These are phyloP conservation scores for Drosophila pseudoananassae DNA, from an alignment of 1,140 invertebrate genomes.

Conservation along the genomic window DNA sequence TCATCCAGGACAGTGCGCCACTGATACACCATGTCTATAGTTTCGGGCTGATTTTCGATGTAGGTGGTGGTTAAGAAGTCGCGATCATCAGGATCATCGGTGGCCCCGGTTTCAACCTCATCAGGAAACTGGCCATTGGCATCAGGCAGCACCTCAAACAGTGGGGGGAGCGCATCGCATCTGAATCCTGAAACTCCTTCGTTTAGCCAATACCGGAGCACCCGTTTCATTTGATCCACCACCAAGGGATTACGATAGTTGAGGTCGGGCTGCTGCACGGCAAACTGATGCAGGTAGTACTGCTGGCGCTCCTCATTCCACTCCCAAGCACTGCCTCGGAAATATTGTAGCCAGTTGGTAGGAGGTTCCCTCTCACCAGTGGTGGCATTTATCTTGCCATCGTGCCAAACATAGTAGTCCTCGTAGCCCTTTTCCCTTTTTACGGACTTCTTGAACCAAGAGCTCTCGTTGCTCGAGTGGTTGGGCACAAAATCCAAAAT, in stretches of 20 bases:
- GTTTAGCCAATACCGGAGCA: constrained; percentile 90
- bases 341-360: constrained; percentile 88
- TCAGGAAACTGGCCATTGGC: constrained; percentile 85
- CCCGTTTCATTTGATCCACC: constrained; percentile 84
- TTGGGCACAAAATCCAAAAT: constrained; percentile 86
- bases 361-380: constrained; percentile 80
- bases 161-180: constrained; percentile 86
- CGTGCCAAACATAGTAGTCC: constrained; percentile 90
- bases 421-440: constrained; percentile 85
- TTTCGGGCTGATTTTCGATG: constrained; percentile 85
- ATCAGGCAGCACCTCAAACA: constrained; percentile 85
- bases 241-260: constrained; percentile 88
- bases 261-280: constrained; percentile 88
- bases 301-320: constrained; percentile 86
- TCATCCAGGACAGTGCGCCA: constrained; percentile 86
- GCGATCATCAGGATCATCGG: constrained; percentile 83
- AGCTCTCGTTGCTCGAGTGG: constrained; percentile 89
- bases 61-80: constrained; percentile 85
- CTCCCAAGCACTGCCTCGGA: constrained; percentile 88
- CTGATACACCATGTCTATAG: constrained; percentile 85
- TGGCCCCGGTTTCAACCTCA: constrained; percentile 78
- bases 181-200: constrained; percentile 91
- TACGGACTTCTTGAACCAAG: constrained; percentile 89
- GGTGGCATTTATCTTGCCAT: constrained; percentile 59
- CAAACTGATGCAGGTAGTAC: constrained; percentile 89